These are phyloP conservation scores for Rattus rattus DNA, from an alignment of 2,113 vertebrate genomes.

Conservation along the genomic window DNA sequence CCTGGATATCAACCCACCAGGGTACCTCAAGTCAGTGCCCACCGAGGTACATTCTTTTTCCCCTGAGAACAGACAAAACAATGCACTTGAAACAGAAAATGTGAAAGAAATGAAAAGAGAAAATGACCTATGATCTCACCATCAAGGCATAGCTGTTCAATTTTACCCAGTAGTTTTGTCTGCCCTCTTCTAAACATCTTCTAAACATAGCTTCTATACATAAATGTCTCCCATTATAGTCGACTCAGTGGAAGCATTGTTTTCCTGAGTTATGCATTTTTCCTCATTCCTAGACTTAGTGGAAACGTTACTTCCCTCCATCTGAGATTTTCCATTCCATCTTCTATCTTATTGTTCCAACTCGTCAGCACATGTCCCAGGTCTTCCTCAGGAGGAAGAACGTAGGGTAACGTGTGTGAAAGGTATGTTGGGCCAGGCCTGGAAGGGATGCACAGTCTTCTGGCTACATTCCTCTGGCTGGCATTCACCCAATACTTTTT, in stretches of 20 bases:
- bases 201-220: not conserved
- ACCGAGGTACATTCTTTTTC: too few species aligned
- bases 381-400: not conserved
- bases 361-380: not conserved
- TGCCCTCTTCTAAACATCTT: not conserved
- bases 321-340: not conserved
- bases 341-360: not conserved
- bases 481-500: not conserved
- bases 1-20: too few species aligned
- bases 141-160: not conserved
- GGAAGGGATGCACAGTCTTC: not conserved
- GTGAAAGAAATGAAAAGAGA: constrained; percentile 5
- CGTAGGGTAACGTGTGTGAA: not conserved
- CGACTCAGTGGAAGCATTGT: not conserved
- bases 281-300: not conserved
- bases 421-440: not conserved
- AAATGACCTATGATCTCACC: not conserved
- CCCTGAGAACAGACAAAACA: too few species aligned
- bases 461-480: not conserved
- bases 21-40: too few species aligned
- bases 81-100: not conserved
- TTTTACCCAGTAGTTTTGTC: not conserved
- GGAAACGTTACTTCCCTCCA: not conserved
- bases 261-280: constrained; percentile 8
- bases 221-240: not conserved